A percentile compares a stretch with the other conserved stretches of the same genome.
phyloP scores from a whole-genome alignment of 2,113 vertebrate species.

The Hemiprocne comata region DNA sequence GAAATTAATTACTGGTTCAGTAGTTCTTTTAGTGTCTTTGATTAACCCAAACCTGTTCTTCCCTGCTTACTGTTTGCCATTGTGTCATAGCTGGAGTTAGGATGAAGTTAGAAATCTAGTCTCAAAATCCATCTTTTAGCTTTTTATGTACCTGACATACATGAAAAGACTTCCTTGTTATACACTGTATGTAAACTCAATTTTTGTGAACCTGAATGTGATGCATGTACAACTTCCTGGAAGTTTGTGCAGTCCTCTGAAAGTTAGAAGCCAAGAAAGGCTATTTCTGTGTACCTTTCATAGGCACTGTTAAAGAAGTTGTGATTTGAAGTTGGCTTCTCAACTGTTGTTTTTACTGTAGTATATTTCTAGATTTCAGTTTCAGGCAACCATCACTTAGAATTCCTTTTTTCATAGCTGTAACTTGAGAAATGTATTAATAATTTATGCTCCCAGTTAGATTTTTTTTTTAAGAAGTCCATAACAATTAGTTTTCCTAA shows the following conservation, averaged over 20 bases:
- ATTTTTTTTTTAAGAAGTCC: not conserved
- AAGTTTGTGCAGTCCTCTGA: not conserved
- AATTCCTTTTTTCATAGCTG: not conserved
- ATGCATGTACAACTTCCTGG: not conserved
- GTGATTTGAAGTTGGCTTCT: not conserved
- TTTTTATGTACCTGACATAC: not conserved
- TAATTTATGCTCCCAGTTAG: not conserved
- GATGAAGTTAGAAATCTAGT: not conserved
- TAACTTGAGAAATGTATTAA: not conserved
- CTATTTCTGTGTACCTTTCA: not conserved
- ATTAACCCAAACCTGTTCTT: not conserved
- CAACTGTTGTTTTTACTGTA: not conserved
- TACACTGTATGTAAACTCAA: fast-evolving
- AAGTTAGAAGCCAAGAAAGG: not conserved
- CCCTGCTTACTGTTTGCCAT: not conserved
- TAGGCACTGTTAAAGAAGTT: not conserved
- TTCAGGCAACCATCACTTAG: not conserved
- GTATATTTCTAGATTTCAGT: not conserved
- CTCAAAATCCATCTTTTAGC: not conserved
- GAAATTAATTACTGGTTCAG: fast-evolving
- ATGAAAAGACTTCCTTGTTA: not conserved
- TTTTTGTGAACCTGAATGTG: not conserved
- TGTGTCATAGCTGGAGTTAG: not conserved
- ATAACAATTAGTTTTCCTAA: not conserved
- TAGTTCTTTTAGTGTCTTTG: not conserved